Evolutionary conservation across 2,888 invertebrate species (phyloP).

Genomic region (Sarcophaga rosellei): DNA sequence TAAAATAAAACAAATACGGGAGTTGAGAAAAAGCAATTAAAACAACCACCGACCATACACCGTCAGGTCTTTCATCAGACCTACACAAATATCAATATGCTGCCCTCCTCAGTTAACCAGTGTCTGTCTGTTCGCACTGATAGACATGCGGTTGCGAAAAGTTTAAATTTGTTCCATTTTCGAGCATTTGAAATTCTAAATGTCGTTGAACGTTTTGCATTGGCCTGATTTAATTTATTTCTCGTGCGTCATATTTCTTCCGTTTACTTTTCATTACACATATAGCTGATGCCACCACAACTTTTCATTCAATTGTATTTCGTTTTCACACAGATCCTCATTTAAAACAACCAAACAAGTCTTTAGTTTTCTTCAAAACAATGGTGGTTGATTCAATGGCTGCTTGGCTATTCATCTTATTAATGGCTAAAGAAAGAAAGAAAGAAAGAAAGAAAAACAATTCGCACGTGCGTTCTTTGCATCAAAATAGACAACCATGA

Average conservation of each 20-base stretch:
- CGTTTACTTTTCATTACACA: slow-evolving; percentile 26
- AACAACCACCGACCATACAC: not conserved
- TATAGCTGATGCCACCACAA: slow-evolving; percentile 10
- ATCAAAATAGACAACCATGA: slow-evolving; percentile 54
- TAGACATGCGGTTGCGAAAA: not conserved
- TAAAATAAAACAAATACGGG: not conserved
- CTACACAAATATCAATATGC: not conserved
- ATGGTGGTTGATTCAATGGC: not conserved
- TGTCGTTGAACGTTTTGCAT: slow-evolving; percentile 10
- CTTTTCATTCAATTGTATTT: not conserved
- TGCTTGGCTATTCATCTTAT: slow-evolving; percentile 29
- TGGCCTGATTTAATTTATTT: not conserved
- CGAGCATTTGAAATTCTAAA: not conserved
- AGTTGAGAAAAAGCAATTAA: not conserved
- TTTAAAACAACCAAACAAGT: slow-evolving; percentile 20
- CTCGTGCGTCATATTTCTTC: not conserved
- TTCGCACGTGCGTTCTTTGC: slow-evolving; percentile 54
- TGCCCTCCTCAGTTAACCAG: not conserved
- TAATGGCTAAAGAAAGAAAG: slow-evolving; percentile 31
- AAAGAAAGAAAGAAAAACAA: not conserved
- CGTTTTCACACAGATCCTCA: not conserved
- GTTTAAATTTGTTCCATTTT: not conserved
- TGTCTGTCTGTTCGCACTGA: not conserved
- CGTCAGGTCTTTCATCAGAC: not conserved
- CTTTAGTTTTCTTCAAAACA: not conserved